Evolutionary conservation across 2,797 vertebrate genomes (phyloP).

Genomic region (Sebastes vulpes): DNA sequence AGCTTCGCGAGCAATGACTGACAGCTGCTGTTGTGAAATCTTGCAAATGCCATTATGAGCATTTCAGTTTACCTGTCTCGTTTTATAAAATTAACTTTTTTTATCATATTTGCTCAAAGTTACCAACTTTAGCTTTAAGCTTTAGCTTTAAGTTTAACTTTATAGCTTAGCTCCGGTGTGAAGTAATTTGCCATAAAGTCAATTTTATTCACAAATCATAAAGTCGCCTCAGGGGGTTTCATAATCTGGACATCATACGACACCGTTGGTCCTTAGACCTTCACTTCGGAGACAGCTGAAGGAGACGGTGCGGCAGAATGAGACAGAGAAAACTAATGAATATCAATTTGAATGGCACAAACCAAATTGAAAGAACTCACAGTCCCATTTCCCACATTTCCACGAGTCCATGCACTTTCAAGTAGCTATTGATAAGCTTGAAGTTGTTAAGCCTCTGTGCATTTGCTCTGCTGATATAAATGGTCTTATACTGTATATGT

Average conservation of each 20-base stretch:
- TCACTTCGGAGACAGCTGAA: not conserved
- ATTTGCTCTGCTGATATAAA: constrained; percentile 34
- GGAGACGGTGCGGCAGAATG: not conserved
- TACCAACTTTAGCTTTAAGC: too few species aligned
- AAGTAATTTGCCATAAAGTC: not conserved
- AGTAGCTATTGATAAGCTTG: constrained; percentile 40
- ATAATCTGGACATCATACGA: not conserved
- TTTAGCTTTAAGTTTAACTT: not conserved
- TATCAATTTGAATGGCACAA: constrained; percentile 32
- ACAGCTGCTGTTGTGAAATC: too few species aligned
- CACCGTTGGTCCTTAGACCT: not conserved
- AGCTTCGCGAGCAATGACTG: too few species aligned
- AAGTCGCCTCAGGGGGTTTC: not conserved
- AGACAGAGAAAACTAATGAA: constrained; percentile 23
- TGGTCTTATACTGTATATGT: constrained; percentile 15
- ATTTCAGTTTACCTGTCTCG: too few species aligned
- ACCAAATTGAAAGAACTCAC: constrained; percentile 18
- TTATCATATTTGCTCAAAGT: too few species aligned
- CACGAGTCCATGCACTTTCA: constrained; percentile 17
- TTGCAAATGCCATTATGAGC: too few species aligned
- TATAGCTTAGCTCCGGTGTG: not conserved
- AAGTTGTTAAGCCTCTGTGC: constrained; percentile 40
- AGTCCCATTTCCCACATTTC: constrained; percentile 8
- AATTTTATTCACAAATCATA: not conserved
- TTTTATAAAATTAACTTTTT: too few species aligned